Evolutionary conservation across 2,888 invertebrate genomes (phyloP).

Genomic region (Fragum sueziense): DNA sequence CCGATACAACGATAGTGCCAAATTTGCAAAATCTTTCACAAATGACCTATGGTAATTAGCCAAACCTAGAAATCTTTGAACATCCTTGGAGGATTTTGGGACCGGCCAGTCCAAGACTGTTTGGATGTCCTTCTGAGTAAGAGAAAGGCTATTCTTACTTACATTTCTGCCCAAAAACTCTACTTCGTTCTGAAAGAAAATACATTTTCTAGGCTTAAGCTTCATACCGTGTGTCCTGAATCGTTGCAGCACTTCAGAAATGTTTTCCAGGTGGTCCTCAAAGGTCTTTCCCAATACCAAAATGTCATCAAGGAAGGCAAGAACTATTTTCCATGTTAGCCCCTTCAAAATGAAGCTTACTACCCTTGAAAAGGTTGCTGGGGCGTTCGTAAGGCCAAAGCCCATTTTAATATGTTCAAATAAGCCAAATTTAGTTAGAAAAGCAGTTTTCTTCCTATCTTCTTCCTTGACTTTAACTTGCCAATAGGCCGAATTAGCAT

Average conservation of each 20-base stretch:
- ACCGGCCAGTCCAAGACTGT: conserved; percentile 43
- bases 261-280: conserved; percentile 20
- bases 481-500: conserved; percentile 52
- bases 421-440: conserved; percentile 26
- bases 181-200: conserved; percentile 48
- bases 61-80: conserved; percentile 57
- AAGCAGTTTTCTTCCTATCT: conserved; percentile 34
- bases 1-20: conserved; percentile 6
- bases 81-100: conserved; percentile 43
- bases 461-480: conserved; percentile 47
- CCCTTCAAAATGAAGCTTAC: conserved; percentile 51
- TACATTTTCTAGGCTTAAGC: conserved; percentile 52
- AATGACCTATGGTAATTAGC: conserved; percentile 55
- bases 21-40: neutral
- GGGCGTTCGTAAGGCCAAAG: conserved; percentile 28
- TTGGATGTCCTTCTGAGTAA: conserved; percentile 2
- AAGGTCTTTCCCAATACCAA: conserved; percentile 43
- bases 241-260: conserved; percentile 27
- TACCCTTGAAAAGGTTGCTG: conserved; percentile 37
- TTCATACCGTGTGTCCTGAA: conserved; percentile 40
- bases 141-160: neutral
- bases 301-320: conserved; percentile 55
- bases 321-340: conserved; percentile 40
- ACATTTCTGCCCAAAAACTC: conserved; percentile 52
- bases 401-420: conserved; percentile 31